These are phyloP conservation scores for Pseudochromis fuscus DNA, from an alignment of 2,797 vertebrate genomes.

Conservation along the genomic window DNA sequence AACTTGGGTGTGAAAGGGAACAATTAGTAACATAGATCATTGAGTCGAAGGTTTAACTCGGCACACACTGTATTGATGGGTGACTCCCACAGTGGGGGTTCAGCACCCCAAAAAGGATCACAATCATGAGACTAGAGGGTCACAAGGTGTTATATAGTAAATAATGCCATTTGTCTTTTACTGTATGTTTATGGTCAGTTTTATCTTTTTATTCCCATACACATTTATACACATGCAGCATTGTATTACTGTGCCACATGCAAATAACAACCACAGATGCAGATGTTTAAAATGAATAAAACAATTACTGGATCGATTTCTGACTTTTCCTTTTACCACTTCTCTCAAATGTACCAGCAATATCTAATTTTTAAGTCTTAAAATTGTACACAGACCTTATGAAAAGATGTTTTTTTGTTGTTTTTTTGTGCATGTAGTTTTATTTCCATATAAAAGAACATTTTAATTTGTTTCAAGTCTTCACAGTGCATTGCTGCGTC, in stretches of 20 bases:
- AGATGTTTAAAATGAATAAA: no score
- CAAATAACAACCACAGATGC: not conserved
- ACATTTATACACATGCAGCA: no score
- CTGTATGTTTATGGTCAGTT: no score
- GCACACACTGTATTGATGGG: no score
- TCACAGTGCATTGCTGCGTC: constrained; percentile 15
- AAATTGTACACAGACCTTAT: not conserved
- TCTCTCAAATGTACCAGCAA: not conserved
- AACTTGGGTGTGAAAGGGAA: not conserved
- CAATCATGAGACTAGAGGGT: no score
- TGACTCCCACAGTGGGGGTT: no score
- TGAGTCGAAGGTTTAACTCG: no score
- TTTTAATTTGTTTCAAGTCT: constrained; percentile 26
- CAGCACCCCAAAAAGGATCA: no score
- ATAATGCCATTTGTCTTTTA: no score
- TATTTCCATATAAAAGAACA: constrained; percentile 16
- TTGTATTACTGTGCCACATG: not conserved
- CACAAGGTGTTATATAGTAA: no score
- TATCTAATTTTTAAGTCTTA: not conserved
- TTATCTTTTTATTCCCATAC: no score
- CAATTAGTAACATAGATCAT: not conserved
- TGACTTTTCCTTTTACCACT: not conserved
- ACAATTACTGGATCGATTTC: not conserved
- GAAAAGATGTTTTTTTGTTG: not conserved
- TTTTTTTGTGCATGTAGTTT: not conserved